These are phyloP conservation scores for Molothrus aeneus DNA, from an alignment of 2,797 vertebrate genomes.

Conservation along the genomic window DNA sequence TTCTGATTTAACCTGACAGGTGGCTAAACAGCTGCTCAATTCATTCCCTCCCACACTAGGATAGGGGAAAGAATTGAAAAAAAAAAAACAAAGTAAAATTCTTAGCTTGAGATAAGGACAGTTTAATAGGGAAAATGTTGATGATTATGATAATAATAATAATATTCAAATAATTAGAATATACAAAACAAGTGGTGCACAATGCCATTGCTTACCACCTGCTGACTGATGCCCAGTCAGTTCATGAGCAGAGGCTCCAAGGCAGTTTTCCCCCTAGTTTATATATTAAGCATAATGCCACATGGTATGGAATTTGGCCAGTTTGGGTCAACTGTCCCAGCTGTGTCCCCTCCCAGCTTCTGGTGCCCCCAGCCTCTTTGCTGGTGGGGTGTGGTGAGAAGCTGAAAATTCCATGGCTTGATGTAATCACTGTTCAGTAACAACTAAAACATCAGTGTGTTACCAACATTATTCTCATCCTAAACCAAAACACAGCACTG, in stretches of 20 bases:
- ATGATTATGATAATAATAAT: not conserved
- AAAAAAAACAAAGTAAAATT: not conserved
- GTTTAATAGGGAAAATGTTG: not conserved
- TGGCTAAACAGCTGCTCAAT: not conserved
- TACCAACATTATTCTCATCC: not conserved
- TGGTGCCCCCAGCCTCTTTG: not conserved
- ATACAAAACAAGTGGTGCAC: not conserved
- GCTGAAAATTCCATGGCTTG: not conserved
- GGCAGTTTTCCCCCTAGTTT: not conserved
- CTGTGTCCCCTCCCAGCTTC: not conserved
- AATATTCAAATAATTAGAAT: not conserved
- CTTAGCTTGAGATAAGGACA: not conserved
- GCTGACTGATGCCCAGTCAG: not conserved
- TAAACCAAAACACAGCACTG: not conserved
- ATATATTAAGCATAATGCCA: not conserved
- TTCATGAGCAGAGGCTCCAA: not conserved
- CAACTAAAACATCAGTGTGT: not conserved
- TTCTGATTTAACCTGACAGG: not conserved
- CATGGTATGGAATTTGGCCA: not conserved
- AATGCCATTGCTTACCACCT: accelerated
- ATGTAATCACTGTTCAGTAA: not conserved
- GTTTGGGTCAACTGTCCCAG: not conserved
- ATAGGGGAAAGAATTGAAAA: not conserved
- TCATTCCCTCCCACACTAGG: not conserved
- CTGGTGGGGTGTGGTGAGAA: not conserved